phyloP scores from a whole-genome alignment of 2,888 invertebrate genomes.

The Hololepta plana region DNA sequence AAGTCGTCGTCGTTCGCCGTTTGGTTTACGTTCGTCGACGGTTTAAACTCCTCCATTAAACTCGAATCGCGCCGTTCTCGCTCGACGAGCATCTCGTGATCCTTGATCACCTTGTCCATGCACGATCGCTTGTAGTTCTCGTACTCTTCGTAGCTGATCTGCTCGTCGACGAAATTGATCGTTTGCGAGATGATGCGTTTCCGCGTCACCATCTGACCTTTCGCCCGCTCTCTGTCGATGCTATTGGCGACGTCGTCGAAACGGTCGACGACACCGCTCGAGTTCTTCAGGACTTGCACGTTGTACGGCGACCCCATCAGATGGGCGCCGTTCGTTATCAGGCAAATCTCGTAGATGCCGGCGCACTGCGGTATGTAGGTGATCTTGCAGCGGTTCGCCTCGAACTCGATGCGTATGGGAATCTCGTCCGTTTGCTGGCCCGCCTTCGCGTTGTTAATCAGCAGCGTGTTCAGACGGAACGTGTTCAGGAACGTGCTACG shows the following conservation, averaged over 20 bases:
- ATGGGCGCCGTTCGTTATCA: constrained; percentile 35
- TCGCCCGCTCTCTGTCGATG: constrained; percentile 7
- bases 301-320: constrained; percentile 40
- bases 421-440: constrained; percentile 23
- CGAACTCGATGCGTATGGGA: constrained; percentile 30
- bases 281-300: constrained; percentile 25
- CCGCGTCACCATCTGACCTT: constrained; percentile 18
- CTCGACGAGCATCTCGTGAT: too few species aligned
- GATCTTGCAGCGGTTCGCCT: constrained; percentile 32
- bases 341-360: constrained; percentile 37
- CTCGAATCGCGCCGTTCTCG: too few species aligned
- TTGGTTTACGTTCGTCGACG: too few species aligned
- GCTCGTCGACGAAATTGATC: constrained; percentile 18
- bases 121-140: too few species aligned
- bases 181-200: constrained; percentile 15
- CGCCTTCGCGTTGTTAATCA: constrained; percentile 21
- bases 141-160: constrained; percentile 3
- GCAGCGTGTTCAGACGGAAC: too few species aligned
- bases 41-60: too few species aligned
- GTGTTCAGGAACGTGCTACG: constrained; percentile 26
- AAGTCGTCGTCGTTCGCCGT: too few species aligned
- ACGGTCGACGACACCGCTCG: constrained; percentile 11
- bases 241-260: constrained; percentile 9
- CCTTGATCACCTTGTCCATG: constrained; percentile 2
- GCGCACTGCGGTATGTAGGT: constrained; percentile 31